Conservation (phyloP, 2,113 vertebrate species). For the Coryphaenoides rupestris region DNA sequence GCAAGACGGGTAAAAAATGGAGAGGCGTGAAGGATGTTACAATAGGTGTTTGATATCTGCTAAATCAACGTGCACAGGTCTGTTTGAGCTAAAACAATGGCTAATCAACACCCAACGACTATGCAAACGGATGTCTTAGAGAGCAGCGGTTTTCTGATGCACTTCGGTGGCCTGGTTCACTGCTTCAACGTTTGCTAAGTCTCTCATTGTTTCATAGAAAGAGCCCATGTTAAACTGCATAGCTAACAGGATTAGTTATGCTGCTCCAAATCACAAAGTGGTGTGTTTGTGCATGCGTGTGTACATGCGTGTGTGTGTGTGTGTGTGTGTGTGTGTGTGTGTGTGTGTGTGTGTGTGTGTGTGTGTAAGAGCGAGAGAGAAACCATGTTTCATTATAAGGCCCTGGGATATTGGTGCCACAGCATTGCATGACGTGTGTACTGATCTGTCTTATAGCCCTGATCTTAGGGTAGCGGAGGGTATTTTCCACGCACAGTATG, state of each 20-base stretch:
- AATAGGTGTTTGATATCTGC: no score
- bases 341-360: neutral
- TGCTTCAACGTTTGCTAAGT: slow-evolving; percentile 61
- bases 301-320: no score
- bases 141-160: slow-evolving; percentile 22
- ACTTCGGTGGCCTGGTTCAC: slow-evolving; percentile 18
- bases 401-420: no score
- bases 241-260: slow-evolving; percentile 62
- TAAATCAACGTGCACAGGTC: neutral
- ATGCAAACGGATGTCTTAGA: neutral
- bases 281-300: neutral
- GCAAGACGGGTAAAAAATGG: no score
- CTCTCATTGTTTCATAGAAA: slow-evolving; percentile 40
- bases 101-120: neutral
- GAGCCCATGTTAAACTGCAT: slow-evolving; percentile 45
- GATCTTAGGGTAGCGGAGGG: neutral
- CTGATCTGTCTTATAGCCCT: no score
- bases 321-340: neutral
- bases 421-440: no score
- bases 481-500: neutral
- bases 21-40: no score
- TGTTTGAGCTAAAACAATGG: neutral
- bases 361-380: slow-evolving; percentile 1
- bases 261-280: slow-evolving; percentile 25
- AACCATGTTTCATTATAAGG: neutral